Evolutionary conservation across 2,113 vertebrate species (phyloP), one percentile per base, ranked within the genome.

Genomic region (Suricata suricatta): DNA sequence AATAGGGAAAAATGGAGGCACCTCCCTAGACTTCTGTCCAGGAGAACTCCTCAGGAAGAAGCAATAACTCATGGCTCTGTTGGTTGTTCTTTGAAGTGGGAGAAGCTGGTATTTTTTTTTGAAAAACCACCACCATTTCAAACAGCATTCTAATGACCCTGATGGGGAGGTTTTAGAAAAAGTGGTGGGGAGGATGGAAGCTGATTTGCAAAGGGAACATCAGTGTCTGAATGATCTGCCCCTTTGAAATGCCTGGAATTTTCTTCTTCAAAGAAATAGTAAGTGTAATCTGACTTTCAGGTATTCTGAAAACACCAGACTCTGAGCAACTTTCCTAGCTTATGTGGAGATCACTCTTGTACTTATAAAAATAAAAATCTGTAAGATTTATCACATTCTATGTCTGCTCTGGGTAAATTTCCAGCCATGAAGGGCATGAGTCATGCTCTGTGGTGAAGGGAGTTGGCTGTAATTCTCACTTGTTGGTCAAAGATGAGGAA

Each of bases 171-270:
- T 74, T 88, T 79, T 72, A 68, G 54, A 71, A 72, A 21, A 50
- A n/a, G 12, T 21, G 33, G 44, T n/a, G 1, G 41, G 7, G n/a
- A 87, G 19, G 47, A 71, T n/a, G 38, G 80, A 84, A 89, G 33
- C 35, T 93, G 88, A 33, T 74, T 79, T 95, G 71, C n/a, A 74
- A 71, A 63, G 23, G 64, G 50, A 83, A 25, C 3, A 10, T 44
- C 66, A 54, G 16, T 90, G 33, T 87, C 57, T 60, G 19, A 80
- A 90, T 17, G 23, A n/a, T 76, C 52, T 95, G 38, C 74, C 72
- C 74, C 77, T 95, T 82, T 38, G 66, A 97, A 96, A 95, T 93
- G 52, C 31, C 50, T 95, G 93, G 63, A 93, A 87, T 88, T 97
- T 72, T 93, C 80, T 89, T 90, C 74, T 90, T 93, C 76, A 93